phyloP scores from a whole-genome alignment of 2,888 invertebrate species.

The Hololepta plana region DNA sequence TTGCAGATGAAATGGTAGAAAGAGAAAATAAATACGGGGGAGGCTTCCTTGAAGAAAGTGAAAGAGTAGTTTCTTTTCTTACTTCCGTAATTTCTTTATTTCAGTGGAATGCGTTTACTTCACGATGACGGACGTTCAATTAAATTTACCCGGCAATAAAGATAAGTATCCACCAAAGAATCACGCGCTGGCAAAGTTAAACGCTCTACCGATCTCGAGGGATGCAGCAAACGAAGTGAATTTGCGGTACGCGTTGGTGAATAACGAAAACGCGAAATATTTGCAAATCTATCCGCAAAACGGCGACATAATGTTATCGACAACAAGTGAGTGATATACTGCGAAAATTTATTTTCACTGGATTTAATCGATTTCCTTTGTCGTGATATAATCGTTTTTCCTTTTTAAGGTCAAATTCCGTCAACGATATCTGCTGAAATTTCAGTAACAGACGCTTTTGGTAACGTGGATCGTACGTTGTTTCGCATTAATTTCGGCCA shows the following conservation, averaged over 20 bases:
- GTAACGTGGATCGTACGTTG: too few species aligned
- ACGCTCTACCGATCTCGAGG: conserved; percentile 11
- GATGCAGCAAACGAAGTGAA: conserved; percentile 7
- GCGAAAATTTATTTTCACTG: conserved; percentile 1
- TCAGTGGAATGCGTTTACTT: conserved; percentile 19
- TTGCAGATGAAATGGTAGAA: too few species aligned
- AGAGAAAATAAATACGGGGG: too few species aligned
- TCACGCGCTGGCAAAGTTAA: conserved; percentile 15
- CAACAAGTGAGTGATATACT: conserved; percentile 6
- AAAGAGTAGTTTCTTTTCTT: too few species aligned
- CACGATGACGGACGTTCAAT: conserved; percentile 18
- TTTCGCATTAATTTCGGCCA: too few species aligned
- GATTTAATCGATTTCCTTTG: too few species aligned
- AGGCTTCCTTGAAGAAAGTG: too few species aligned
- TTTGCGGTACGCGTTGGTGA: conserved; percentile 12
- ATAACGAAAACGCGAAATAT: conserved; percentile 10
- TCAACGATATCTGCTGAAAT: conserved; percentile 15
- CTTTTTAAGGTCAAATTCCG: conserved; percentile 10
- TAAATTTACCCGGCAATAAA: conserved; percentile 17
- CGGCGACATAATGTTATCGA: conserved; percentile 15
- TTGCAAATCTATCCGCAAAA: conserved; percentile 13
- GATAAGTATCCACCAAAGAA: conserved; percentile 13
- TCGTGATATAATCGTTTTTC: too few species aligned
- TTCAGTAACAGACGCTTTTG: conserved; percentile 11
- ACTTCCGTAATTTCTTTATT: conserved; percentile 12